A percentile compares a stretch with the other conserved stretches of the same genome.
Evolutionary conservation across 2,113 vertebrate species (phyloP).

Genomic region (Nesogale talazaci): DNA sequence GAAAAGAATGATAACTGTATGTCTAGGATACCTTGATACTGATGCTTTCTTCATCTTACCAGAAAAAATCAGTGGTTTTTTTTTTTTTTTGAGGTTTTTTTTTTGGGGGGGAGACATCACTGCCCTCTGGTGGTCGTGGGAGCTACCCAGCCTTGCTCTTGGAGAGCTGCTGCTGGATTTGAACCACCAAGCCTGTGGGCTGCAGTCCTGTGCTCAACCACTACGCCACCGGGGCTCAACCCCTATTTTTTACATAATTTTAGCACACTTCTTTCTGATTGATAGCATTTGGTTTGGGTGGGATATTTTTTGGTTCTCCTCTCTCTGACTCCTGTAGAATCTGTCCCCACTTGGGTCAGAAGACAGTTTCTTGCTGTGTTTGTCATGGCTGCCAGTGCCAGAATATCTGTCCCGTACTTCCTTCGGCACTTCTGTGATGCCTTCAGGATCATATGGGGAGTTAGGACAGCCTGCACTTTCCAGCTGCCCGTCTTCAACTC

Average conservation of each 20-base stretch:
- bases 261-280: not conserved
- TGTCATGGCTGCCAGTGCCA: not conserved
- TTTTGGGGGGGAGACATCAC: no score
- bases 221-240: no score
- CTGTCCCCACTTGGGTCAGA: constrained; percentile 18
- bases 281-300: constrained; percentile 33
- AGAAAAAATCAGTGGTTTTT: not conserved
- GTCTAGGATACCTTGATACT: not conserved
- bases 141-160: no score
- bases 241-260: constrained; percentile 12
- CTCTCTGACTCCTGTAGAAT: not conserved
- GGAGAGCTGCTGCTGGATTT: no score
- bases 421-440: constrained; percentile 35
- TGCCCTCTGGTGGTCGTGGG: no score
- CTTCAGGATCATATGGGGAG: constrained; percentile 10
- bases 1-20: constrained; percentile 9
- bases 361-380: constrained; percentile 54
- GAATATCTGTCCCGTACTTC: constrained; percentile 34
- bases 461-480: constrained; percentile 25
- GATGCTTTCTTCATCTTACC: not conserved
- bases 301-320: constrained; percentile 39
- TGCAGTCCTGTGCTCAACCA: no score
- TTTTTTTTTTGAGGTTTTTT: no score
- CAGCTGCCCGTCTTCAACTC: constrained; percentile 52
- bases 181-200: no score